Conservation (phyloP, 2,113 vertebrate species). For the Baryphthengus martii region DNA sequence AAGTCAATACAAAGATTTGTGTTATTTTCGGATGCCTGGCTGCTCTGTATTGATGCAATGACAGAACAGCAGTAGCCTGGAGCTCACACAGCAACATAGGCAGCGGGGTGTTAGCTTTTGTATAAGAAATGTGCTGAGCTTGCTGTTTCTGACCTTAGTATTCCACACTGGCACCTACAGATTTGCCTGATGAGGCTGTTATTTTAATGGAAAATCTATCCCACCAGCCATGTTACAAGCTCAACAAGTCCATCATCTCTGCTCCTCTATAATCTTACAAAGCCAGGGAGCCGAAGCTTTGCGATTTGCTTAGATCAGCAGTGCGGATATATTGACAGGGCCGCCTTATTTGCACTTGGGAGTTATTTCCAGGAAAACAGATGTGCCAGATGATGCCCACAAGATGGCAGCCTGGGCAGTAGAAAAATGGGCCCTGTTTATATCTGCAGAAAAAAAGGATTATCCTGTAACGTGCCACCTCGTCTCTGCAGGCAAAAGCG, state of each 20-base stretch:
- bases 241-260: not conserved
- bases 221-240: not conserved
- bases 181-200: not conserved
- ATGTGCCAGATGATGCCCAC: not conserved
- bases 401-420: slow-evolving; percentile 32
- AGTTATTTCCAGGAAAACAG: not conserved
- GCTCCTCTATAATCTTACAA: not conserved
- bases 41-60: not conserved
- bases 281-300: not conserved
- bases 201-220: not conserved
- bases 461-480: rapidly evolving
- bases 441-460: not conserved
- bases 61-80: not conserved
- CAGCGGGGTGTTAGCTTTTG: not conserved
- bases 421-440: not conserved
- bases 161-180: not conserved
- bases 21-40: not conserved
- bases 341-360: rapidly evolving
- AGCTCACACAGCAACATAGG: not conserved
- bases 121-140: not conserved
- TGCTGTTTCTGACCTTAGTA: not conserved
- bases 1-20: not conserved
- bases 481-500: not conserved
- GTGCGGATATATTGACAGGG: not conserved
- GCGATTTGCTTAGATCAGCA: not conserved